phyloP scores from a whole-genome alignment of 2,113 vertebrate species.

The Suncus etruscus region DNA sequence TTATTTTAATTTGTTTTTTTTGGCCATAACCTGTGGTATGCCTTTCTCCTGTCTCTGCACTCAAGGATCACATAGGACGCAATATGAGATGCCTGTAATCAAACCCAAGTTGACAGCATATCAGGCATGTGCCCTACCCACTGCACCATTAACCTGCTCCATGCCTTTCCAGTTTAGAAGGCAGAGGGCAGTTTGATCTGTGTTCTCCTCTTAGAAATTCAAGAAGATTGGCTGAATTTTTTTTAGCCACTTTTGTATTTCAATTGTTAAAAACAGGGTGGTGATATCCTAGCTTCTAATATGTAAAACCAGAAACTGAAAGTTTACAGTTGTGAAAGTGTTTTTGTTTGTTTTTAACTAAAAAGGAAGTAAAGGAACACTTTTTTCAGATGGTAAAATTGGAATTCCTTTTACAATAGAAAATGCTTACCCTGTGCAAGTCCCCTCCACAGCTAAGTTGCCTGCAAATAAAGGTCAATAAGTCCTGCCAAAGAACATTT shows the following conservation, averaged over 20 bases:
- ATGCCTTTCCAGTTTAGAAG: neutral
- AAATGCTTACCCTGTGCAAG: neutral
- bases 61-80: too few species aligned
- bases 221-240: neutral
- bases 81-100: too few species aligned
- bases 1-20: too few species aligned
- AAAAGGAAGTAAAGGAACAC: neutral
- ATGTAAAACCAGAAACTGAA: neutral
- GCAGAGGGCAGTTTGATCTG: neutral
- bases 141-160: too few species aligned
- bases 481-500: neutral
- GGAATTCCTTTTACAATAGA: neutral
- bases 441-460: neutral
- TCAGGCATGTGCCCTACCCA: too few species aligned
- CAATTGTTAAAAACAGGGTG: neutral
- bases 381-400: neutral
- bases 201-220: neutral
- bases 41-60: too few species aligned
- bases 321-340: slow-evolving; percentile 14
- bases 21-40: too few species aligned
- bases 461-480: neutral
- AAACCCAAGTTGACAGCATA: too few species aligned
- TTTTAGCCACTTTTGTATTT: neutral
- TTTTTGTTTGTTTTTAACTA: neutral
- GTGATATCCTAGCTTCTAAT: neutral